Percentiles rank a stretch among this genome's conserved stretches.
Conservation (phyloP, 2,888 invertebrate genomes). For the Dicyrtoma fusca region DNA sequence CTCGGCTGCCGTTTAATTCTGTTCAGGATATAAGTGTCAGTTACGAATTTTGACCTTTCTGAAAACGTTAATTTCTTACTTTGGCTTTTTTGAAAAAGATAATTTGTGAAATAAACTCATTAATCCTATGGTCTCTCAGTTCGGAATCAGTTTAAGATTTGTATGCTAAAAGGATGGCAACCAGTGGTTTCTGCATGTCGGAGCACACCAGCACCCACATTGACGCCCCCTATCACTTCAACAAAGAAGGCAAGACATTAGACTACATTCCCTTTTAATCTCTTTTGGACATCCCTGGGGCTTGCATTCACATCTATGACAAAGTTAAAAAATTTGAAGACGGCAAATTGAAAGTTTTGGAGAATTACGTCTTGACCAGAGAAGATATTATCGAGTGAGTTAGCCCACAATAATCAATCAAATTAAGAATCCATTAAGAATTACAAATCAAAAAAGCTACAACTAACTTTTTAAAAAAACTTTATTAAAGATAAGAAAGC, state of each 20-base stretch:
- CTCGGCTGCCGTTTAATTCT: no score
- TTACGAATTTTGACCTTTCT: no score
- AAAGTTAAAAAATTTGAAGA: constrained; percentile 44
- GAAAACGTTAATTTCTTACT: no score
- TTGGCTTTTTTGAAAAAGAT: no score
- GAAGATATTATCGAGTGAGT: constrained; percentile 49
- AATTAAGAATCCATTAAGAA: no score
- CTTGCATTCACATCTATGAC: constrained; percentile 49
- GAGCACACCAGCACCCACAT: constrained; percentile 70
- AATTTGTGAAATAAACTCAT: no score
- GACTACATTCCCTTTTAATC: constrained; percentile 63
- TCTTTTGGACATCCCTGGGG: constrained; percentile 52
- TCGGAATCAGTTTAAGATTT: no score
- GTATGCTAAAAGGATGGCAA: constrained; percentile 37
- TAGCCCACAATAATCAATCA: no score
- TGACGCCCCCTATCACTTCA: constrained; percentile 68
- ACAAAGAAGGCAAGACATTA: constrained; percentile 61
- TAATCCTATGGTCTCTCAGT: no score
- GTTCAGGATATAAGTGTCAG: no score
- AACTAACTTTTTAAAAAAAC: no score
- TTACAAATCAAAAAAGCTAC: no score
- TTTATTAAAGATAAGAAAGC: constrained; percentile 45
- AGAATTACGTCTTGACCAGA: constrained; percentile 45
- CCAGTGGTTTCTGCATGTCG: constrained; percentile 56
- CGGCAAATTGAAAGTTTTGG: constrained; percentile 34